Evolutionary conservation across 1,140 invertebrate genomes (phyloP), one percentile per base, ranked within the genome.

Genomic region (Drosophila malerkotliana): DNA sequence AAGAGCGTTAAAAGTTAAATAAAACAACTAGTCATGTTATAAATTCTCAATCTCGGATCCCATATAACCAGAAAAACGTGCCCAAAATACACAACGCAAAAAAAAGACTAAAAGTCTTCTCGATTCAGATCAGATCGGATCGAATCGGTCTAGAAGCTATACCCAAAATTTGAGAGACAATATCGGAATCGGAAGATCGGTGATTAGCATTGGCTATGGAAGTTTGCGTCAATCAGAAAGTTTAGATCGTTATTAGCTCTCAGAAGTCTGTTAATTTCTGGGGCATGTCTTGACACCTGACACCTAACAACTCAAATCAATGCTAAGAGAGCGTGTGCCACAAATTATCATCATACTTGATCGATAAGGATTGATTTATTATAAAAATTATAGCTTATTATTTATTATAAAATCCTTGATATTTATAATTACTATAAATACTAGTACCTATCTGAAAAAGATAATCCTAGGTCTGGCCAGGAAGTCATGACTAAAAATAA

Each of bases 41-140:
- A 69, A 68, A 68, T 69, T 69, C 62, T 68, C 62, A 21, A 21
- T 21, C 3, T 21, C 21, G 15, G 15, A 56, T 48, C 44, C 61
- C 39, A 77, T 58, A 64, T 57, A 83, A 84, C 81, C 73, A 56
- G 82, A 60, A 74, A 81, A 87, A 87, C 73, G 77, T 87, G 73
- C 77, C 76, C 39, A 21, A 53, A 71, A 71, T 75, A 58, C 44
- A 58, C 66, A 41, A 41, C 4, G 45, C 24, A 59, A 51, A 32
- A 48, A 30, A 30, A 30, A 30, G 8, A 34, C 32, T 34, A 8
- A 34, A 9, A 34, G 32, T 69, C 24, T 14, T 21, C 14, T 3
- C n/a, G 39, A 14, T 41, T 28, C 4, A 18, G 26, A 41, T 14
- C 21, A n/a, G n/a, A 44, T 52, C 18, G 58, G 18, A 24, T 52